These are phyloP conservation scores for Myiotriccus ornatus DNA, from an alignment of 2,797 vertebrate genomes.

Conservation along the genomic window DNA sequence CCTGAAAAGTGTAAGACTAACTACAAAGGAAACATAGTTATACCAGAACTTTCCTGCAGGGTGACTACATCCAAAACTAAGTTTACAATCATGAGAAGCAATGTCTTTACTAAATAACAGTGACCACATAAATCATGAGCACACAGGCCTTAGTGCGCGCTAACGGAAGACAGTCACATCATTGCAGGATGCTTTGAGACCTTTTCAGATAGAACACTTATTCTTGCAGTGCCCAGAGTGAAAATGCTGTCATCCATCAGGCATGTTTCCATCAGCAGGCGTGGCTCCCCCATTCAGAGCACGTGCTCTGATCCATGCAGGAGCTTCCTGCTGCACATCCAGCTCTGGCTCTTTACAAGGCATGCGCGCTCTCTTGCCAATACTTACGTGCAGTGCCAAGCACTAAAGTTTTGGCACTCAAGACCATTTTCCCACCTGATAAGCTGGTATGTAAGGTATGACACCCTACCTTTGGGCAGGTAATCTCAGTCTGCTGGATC, in stretches of 20 bases:
- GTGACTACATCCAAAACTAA: not conserved
- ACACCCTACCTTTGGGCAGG: slow-evolving; percentile 90
- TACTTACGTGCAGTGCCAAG: not conserved
- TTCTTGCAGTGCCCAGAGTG: not conserved
- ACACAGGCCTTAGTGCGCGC: not conserved
- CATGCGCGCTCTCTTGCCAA: not conserved
- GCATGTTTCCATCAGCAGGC: not conserved
- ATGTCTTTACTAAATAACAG: not conserved
- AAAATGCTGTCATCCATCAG: not conserved
- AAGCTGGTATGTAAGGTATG: not conserved
- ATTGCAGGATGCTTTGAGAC: not conserved
- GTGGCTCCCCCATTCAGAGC: not conserved
- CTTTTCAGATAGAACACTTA: not conserved
- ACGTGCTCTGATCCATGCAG: not conserved
- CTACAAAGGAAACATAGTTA: not conserved
- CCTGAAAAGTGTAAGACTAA: not conserved
- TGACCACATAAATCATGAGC: not conserved
- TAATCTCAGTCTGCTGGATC: slow-evolving; percentile 97
- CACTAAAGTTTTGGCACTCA: not conserved
- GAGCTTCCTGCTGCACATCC: not conserved
- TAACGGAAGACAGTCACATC: not conserved
- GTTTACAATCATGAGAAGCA: not conserved
- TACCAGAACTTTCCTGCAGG: not conserved
- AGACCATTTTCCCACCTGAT: not conserved
- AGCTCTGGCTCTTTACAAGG: not conserved